Base-by-base conservation (phyloP, 2,113 vertebrate genomes). In the Esox niger region DNA sequence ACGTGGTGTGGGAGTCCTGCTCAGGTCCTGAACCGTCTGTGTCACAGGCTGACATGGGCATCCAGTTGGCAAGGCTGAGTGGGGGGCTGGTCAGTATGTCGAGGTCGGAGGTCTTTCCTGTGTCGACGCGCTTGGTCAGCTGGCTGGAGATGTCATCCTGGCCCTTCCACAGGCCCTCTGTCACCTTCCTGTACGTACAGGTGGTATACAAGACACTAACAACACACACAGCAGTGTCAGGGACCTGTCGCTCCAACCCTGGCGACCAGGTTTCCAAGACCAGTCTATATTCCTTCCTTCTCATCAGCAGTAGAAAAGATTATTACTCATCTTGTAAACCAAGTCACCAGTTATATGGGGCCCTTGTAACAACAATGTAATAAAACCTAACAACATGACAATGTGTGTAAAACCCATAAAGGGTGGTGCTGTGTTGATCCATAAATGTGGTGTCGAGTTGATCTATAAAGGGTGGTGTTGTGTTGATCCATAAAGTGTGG, bases 71-170 rank as follows among this genome's bases (percentile, higher is more conserved):
- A n/a, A 96, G 91, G 74, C 89, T 93, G 60, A 95, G 88, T 0
- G 95, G 93, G 0, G 96, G 95, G 66, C 96, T 97, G 63, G 90
- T 90, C 17, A 96, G 94, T 77, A 95, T 75, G 73, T 97, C 94
- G 55, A 98, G 84, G 35, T 96, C 95, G 9, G 94, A 79, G 79
- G 76, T 86, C 71, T 93, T 94, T 72, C 85, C 77, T 74, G 91
- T 87, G 57, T 97, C 95, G 0, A 91, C 89, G 56, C 93, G 91
- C 84, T 95, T 98, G 64, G 91, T 91, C 11, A 91, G 88, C 56
- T 94, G 93, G 85, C 65, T 88, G 68, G 92, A 77, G 47, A 93
- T 87, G 81, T 89, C 94, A 60, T 92, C 87, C 0, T 93, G 91
- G 2, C 92, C 81, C 52, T 90, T 94, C 95, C 94, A 95, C 49